Evolutionary conservation across 2,113 vertebrate genomes (phyloP), one percentile per base, ranked within the genome.

Genomic region (Chaetops frenatus): DNA sequence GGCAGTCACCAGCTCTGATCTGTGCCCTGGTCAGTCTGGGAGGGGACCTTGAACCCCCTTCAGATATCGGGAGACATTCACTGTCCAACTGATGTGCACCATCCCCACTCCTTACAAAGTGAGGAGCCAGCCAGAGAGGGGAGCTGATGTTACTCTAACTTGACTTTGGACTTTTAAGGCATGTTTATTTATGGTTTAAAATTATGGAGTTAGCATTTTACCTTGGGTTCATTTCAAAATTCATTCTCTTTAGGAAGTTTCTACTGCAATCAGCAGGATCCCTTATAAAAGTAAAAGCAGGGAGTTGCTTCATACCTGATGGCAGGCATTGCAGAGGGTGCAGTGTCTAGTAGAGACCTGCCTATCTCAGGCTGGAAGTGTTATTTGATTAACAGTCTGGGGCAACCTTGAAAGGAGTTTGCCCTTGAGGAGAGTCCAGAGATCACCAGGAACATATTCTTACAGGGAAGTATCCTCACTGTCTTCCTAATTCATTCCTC

Each of bases 401-500:
- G 53, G n/a, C 36, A 80, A 40, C 33, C 47, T 88, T 45, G 71
- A 65, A 89, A 93, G 64, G 57, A 76, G 14, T 44, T 88, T 72
- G 45, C 12, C 40, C 33, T 81, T 6, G 7, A 72, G 53, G n/a
- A 61, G 40, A 80, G 74, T 72, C 47, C 65, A 73, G 86, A 88
- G 64, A 78, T 91, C 70, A 90, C n/a, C 45, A 69, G 78, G 61
- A 90, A 50, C 3, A 2, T 74, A 33, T 51, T 91, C 62, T 57
- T 25, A 22, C 14, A 81, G n/a, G 13, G 40, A 78, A 69, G 31
- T 2, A 1, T 57, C 47, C n/a, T 90, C 73, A 44, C 33, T 76
- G n/a, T 48, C 36, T 84, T 86, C 57, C 35, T 91, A 92, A 80
- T 84, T 86, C 48, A 74, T 91, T 86, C 61, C 57, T 89, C 23